Base-by-base conservation (phyloP, 2,888 invertebrate genomes). In the Ochropleura leucogaster region DNA sequence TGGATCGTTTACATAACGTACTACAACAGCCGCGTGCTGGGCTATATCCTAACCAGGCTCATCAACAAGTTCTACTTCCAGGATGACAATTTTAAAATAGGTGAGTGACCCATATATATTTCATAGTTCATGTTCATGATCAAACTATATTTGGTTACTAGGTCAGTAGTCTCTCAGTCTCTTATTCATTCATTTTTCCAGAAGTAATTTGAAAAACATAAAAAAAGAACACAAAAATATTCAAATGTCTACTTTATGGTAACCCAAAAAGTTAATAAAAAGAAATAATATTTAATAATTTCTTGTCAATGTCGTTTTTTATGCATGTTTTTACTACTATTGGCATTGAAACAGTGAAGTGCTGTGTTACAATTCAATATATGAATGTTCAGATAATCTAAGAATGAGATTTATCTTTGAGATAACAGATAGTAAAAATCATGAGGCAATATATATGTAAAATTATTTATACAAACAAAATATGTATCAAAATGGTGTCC, bases 1-100 rank as follows among this genome's bases (percentile, higher is more conserved):
- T 99, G 99, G 99, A 97, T 99, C 69, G 98, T 99, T 85, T 99
- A 99, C 95, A 98, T 99, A 89, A 98, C 98, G 0, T 99, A 99
- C 95, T 99, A 99, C 96, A 99, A 99, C 94, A 99, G 99, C 71
- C 97, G 99, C 80, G 97, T 99, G 6, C 97, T 99, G 86, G 99
- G 99, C 47, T 98, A 98, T 91, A 97, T 99, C 89, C 97, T 99
- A 72, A 99, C 99, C 12, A 98, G 98, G 93, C 97, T 99, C 73
- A 97, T 98, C 71, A 99, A 99, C 95, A 97, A 98, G 91, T 98
- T 99, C 94, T 97, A 98, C 91, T 98, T 98, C 87, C 97, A 97
- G 92, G 98, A 98, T 93, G 99, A 99, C 80, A 98, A 98, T 93
- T 98, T 99, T 88, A 98, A 98, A 97, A 98, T 99, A 93, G 99